Evolutionary conservation across 1,140 invertebrate species (phyloP), one percentile per base, ranked within the genome.

Genomic region (Drosophila guanche): DNA sequence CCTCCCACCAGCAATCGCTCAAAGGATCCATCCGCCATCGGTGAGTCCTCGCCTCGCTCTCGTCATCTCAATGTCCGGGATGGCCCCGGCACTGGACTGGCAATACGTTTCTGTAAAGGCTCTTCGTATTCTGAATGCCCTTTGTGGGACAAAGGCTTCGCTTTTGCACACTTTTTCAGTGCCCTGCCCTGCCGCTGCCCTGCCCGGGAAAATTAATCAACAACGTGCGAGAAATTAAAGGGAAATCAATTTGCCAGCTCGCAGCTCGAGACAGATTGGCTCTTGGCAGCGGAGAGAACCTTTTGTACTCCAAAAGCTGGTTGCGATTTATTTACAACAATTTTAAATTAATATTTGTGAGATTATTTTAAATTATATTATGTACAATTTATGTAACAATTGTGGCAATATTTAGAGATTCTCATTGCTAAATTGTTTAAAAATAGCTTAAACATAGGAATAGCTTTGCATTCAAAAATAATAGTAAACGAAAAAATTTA

Each of bases 91-190:
- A 46, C 66, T 46, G 63, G 66, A 68, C 25, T 47, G 66, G 65
- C 71, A 76, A 73, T 73, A 76, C 76, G 67, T 67, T 57, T 74
- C 48, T 71, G 76, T 55, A 86, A 86, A 70, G 70, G 68, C 62
- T 65, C 52, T 68, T 76, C 65, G 62, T 71, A 90, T 86, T 90
- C 79, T 79, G 84, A 83, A 86, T 90, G 88, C 88, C 54, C 76
- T 90, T 90, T 90, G 88, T 70, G 63, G 46, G 62, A 66, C 53
- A 79, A 86, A 90, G 78, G 81, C 85, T 84, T 80, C 62, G 51
- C 56, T 61, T 76, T 86, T 51, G 51, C 77, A 77, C 72, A 76
- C 79, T 76, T 89, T 88, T 76, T 76, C 62, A 60, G 55, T 67
- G 66, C 68, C 47, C 73, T 14, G 29, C 8, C 8, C 29, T 8